Base-by-base conservation (phyloP, 53 echinoderm and acorn worm species). In the Temnopleurus reevesii region DNA sequence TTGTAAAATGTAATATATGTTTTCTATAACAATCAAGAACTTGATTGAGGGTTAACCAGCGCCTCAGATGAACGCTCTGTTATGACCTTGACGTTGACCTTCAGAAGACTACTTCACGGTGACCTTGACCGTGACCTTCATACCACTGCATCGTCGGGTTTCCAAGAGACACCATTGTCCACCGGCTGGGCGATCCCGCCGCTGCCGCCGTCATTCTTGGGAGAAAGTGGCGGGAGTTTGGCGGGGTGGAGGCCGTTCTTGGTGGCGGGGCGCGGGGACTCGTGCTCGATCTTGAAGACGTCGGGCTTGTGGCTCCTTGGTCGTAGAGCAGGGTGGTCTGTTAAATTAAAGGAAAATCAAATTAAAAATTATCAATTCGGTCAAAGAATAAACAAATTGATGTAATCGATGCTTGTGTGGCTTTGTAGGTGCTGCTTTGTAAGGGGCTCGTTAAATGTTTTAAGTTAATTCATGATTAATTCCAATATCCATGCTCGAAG, bases 261-360 rank as follows among this genome's bases (percentile, higher is more conserved):
- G 80, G 91, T 81, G 90, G 82, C 84, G 1, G 90, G 94, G 12
- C 92, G 89, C 18, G 91, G 92, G 6, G 95, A 91, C 29, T 90
- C 77, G 54, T 95, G 95, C 19, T 94, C 91, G 31, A 96, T 84
- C 81, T 81, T 95, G 77, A 96, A 96, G 91, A 96, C 86, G 55
- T 96, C 96, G 12, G 95, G 92, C 59, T 96, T 96, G 91, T 86
- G 89, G 33, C 92, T 93, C 38, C 41, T 59, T 18, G 63, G 91
- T 64, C 89, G 83, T 4, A 95, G 63, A 2, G 94, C 90, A 36
- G 93, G 93, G 49, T 93, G 92, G 63, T 95, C 95, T 93, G 93
- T 21, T 29, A 8, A 4, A 55, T 41, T 21, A 53, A 19, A 19
- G 29, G 51, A 30, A 8, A 12, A 77, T 23, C 53, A 15, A 51